Base-by-base conservation (phyloP, 2,888 invertebrate genomes). In the Ptychoptera albimana region DNA sequence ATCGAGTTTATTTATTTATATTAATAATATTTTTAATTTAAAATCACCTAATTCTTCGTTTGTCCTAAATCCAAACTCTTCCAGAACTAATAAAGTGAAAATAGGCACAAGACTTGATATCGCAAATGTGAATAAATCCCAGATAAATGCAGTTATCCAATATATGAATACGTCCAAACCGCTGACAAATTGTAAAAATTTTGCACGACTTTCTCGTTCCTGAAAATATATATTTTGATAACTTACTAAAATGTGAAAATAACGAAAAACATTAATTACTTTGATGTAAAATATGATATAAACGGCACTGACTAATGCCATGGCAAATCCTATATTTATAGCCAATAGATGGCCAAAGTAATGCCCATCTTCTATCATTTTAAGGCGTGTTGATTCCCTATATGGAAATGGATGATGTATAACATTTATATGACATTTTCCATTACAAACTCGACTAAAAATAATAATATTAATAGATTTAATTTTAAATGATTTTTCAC, bases 141-240 rank as follows among this genome's bases (percentile, higher is more conserved):
- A 83, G 0, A 82, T 39, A 7, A 77, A 75, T 0, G 80, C 75
- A 0, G 79, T 71, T 3, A 73, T 53, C 88, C 88, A 88, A 62
- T 81, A 77, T 1, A 77, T 74, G 7, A 69, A 61, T 0, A 79
- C 76, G 46, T 74, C 73, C 1, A 80, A 74, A 1, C 86, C 85
- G 6, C 83, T 78, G 0, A 84, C 82, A 54, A 78, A 77, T 56
- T 86, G 85, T 16, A 85, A 64, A 38, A 85, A 72, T 55, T 84
- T 84, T 0, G 82, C 77, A 38, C 82, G 77, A 35, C 72, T 74
- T n/a, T 75, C 67, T 16, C 82, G 72, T 58, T 88, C 87, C 64
- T 23, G 7, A 23, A 23, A 23, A 23, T 23, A 23, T 23, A 23
- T 23, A 23, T 23, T 23, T 23, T n/a, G n/a, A n/a, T n/a, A n/a